phyloP scores from a whole-genome alignment of 2,113 vertebrate genomes.

The Nyctereutes procyonoides region DNA sequence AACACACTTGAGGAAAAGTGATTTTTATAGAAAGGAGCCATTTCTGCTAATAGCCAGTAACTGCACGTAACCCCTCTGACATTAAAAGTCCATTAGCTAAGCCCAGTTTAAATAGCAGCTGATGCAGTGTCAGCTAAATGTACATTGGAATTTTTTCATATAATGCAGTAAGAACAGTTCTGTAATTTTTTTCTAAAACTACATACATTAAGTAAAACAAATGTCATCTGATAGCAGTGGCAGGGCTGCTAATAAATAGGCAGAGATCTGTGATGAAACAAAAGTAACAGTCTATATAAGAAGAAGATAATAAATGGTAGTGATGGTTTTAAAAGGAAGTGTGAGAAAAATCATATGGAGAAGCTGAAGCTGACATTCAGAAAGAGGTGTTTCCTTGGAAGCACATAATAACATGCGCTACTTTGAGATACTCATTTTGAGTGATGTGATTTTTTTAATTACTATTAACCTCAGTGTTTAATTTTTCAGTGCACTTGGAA shows the following conservation, averaged over 20 bases:
- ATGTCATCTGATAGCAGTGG: constrained; percentile 85
- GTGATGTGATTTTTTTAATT: background rate
- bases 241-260: constrained; percentile 78
- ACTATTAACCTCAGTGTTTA: constrained; percentile 35
- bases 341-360: constrained; percentile 69
- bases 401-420: background rate
- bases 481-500: constrained; percentile 35
- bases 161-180: constrained; percentile 83
- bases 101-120: constrained; percentile 91
- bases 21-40: constrained; percentile 88
- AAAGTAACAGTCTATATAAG: constrained; percentile 84
- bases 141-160: constrained; percentile 87
- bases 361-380: constrained; percentile 59
- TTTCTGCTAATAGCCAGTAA: constrained; percentile 89
- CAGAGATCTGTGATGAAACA: constrained; percentile 84
- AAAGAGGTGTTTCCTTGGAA: constrained; percentile 46
- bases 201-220: constrained; percentile 87
- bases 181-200: constrained; percentile 84
- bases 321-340: constrained; percentile 77
- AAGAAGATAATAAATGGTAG: constrained; percentile 73
- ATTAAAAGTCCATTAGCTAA: constrained; percentile 96
- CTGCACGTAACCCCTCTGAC: constrained; percentile 88
- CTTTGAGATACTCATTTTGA: constrained; percentile 21
- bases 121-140: constrained; percentile 92
- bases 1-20: constrained; percentile 88